Conservation (phyloP, 1,140 invertebrate species). For the Aethina tumida region DNA sequence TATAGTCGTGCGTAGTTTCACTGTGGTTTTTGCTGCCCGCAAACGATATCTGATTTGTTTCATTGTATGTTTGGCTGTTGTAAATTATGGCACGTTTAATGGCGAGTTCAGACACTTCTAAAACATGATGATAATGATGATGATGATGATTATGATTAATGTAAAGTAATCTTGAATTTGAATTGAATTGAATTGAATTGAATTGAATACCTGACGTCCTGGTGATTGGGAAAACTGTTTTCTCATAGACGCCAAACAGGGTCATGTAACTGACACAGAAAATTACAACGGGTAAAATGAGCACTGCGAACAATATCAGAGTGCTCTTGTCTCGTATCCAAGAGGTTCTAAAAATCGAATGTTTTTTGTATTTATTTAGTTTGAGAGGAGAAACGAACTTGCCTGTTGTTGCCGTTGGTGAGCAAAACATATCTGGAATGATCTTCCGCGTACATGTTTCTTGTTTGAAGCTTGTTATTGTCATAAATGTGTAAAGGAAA, state of each 20-base stretch:
- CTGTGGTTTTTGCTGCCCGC: not conserved
- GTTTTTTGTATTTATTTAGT: not conserved
- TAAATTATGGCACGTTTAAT: slow-evolving; percentile 18
- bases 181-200: slow-evolving; percentile 1
- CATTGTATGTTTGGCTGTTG: slow-evolving; percentile 4
- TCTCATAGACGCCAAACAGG: slow-evolving; percentile 21
- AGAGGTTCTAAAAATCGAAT: slow-evolving; percentile 8
- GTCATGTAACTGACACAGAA: slow-evolving; percentile 22
- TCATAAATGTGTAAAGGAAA: too few relatives aligned
- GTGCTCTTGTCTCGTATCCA: slow-evolving; percentile 15
- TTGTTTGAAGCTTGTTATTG: too few relatives aligned
- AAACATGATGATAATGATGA: slow-evolving; percentile 5
- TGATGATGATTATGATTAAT: not conserved
- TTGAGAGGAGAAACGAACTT: slow-evolving; percentile 3
- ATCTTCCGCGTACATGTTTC: slow-evolving; percentile 15
- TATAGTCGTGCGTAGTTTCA: slow-evolving; percentile 13
- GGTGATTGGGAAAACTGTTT: slow-evolving; percentile 17
- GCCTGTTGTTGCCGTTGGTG: slow-evolving; percentile 8
- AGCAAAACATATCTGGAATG: slow-evolving; percentile 14
- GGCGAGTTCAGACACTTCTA: slow-evolving; percentile 10
- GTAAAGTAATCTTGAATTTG: not conserved
- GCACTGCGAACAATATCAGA: slow-evolving; percentile 13
- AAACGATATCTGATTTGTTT: slow-evolving; percentile 6
- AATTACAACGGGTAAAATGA: slow-evolving; percentile 19
- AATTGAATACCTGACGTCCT: not conserved